Evolutionary conservation across 2,113 vertebrate species (phyloP), one percentile per base, ranked within the genome.

Genomic region (Cheirogaleus medius): DNA sequence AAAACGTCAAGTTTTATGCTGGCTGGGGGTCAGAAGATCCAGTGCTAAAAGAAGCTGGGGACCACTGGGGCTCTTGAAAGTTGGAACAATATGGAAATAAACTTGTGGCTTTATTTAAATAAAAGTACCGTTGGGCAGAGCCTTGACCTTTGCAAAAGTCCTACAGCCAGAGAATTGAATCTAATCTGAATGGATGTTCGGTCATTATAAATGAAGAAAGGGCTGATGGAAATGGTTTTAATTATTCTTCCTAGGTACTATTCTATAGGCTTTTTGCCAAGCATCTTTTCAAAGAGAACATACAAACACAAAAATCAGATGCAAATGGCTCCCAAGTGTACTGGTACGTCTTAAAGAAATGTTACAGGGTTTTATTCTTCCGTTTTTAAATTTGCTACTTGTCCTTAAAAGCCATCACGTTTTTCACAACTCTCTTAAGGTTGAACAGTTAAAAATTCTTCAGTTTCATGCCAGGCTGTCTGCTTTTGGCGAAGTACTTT

Each of bases 251-350:
- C 52, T 69, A n/a, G 42, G 2, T 15, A 86, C 84, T 78, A 87
- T 77, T 95, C 77, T 73, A 78, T 49, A 85, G 97, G 91, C 89
- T 29, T 85, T 60, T 69, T 85, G 91, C 90, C 97, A 97, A 95
- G 78, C 54, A 60, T 88, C 87, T 90, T 97, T 97, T 97, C 94
- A 90, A 90, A 97, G 91, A 90, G 49, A 96, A 85, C 96, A 92
- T 17, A 4, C 8, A 27, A 95, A 96, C 78, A 90, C 54, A 92
- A 95, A 92, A 93, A 80, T 73, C 84, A 92, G 76, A 94, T 56
- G 76, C 42, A 95, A 95, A 96, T 47, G 80, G 49, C 60, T 97
- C 96, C 84, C 90, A 54, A 64, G 69, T 8, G 80, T 52, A 42
- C 73, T 84, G 25, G 83, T 12, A 0, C 29, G 37, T 52, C 90